phyloP scores from a whole-genome alignment of 2,888 invertebrate species.

The Orchesella flavescens region DNA sequence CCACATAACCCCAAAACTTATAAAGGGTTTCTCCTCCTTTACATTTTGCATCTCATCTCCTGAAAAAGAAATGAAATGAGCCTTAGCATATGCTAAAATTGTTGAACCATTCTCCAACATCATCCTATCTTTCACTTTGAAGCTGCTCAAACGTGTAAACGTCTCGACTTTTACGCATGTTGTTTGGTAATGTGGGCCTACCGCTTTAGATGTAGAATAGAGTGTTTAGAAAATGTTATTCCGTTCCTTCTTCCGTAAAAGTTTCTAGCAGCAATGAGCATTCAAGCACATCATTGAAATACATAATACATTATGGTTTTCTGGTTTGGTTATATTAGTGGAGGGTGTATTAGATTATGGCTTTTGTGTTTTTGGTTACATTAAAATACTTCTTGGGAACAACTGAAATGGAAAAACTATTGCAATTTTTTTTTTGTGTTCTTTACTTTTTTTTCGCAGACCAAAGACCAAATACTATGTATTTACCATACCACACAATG shows the following conservation, averaged over 20 bases:
- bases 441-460: neutral
- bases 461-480: slow-evolving; percentile 13
- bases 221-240: too few relatives aligned
- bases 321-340: neutral
- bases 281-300: neutral
- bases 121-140: too few relatives aligned
- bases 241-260: too few relatives aligned
- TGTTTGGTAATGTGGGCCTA: too few relatives aligned
- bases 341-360: slow-evolving; percentile 26
- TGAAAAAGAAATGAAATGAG: slow-evolving; percentile 39
- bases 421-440: slow-evolving; percentile 15
- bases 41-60: slow-evolving; percentile 34
- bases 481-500: too few relatives aligned
- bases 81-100: slow-evolving; percentile 13
- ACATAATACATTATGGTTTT: neutral
- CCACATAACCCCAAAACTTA: slow-evolving; percentile 1
- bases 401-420: slow-evolving; percentile 10
- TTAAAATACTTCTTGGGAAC: neutral
- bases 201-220: too few relatives aligned
- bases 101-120: too few relatives aligned
- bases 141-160: too few relatives aligned
- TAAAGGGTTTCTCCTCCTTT: neutral
- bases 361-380: neutral
- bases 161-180: too few relatives aligned
- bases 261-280: too few relatives aligned